Evolutionary conservation across 2,888 invertebrate genomes (phyloP), one percentile per base, ranked within the genome.

Genomic region (Idaea biselata): DNA sequence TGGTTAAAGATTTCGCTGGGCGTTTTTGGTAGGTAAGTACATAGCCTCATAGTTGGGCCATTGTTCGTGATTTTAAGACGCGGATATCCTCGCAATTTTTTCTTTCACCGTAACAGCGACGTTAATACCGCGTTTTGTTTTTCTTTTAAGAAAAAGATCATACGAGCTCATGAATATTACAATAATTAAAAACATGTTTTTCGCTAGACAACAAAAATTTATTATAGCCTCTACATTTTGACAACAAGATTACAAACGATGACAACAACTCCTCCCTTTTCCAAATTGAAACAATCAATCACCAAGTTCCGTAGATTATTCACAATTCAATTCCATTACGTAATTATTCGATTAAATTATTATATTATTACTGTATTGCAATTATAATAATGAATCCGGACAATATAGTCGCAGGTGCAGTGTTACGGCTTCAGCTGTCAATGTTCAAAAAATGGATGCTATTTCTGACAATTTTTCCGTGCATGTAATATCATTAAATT

Each of bases 301-400:
- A 44, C 44, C 44, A 44, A 44, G 44, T 44, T 8, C 44, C 44
- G 44, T 8, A 44, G 44, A 44, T 44, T 44, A 44, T 44, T 44
- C 44, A 8, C 44, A 44, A 44, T 44, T 44, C 44, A 55, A 55
- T 18, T 8, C 16, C 16, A 55, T 75, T 73, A 85, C 87, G 87
- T 82, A 81, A 74, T 75, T 79, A 63, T 73, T 69, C 70, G 78
- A 75, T 74, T 44, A 7, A 44, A 44, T 44, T 44, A 44, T 44
- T 44, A 44, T 44, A 44, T 44, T 44, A 44, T 14, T 11, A 33
- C 14, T 14, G 14, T 44, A 44, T 44, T 44, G 44, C 11, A 44
- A 44, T 44, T 44, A 44, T 11, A 44, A 44, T 44, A 44, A 44
- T 44, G 44, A 44, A 11, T 14, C 14, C 44, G 44, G 44, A 11